Base-by-base conservation (phyloP, 1,140 invertebrate genomes). In the Gryon sp. region DNA sequence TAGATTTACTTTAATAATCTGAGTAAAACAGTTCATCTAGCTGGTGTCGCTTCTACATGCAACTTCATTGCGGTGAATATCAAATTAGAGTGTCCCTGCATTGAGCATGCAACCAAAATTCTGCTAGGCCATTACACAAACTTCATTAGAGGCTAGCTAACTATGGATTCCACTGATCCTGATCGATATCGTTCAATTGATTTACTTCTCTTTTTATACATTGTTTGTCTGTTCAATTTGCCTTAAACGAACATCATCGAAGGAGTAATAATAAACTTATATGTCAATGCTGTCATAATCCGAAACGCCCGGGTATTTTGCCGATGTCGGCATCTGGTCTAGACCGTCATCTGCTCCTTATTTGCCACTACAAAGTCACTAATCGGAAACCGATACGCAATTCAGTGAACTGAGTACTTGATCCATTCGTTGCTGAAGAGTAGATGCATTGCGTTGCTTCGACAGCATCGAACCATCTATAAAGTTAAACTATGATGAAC, bases 331-430 rank as follows among this genome's bases (percentile, higher is more conserved):
- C 48, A 53, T 62, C 38, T 62, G 55, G 46, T 43, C 7, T 15
- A 22, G 40, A 20, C 26, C 40, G 45, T 69, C 60, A 68, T 68
- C 55, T 63, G 75, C 65, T 55, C 60, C 75, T 73, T 68, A 77
- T 60, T 69, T 57, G 68, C 46, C 63, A 68, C 65, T 72, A 55
- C 75, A 68, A 69, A 78, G 76, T 73, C 76, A 59, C 76, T 73
- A 78, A 78, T 73, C 76, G 68, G 76, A 78, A 73, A 73, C 76
- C 76, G 76, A 78, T 78, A 78, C 52, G 76, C 68, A 78, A 73
- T 78, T 73, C 76, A 73, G 55, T 50, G 75, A 68, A 60, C 65
- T 19, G 66, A 63, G 73, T 63, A 52, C 11, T 30, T 57, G 73
- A 76, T 70, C 59, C 66, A 66, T 70, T 77, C 53, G 59, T 41